A percentile compares a stretch with the other conserved stretches of the same genome.
phyloP scores from a whole-genome alignment of 2,113 vertebrate species.

The Orthonyx spaldingii region DNA sequence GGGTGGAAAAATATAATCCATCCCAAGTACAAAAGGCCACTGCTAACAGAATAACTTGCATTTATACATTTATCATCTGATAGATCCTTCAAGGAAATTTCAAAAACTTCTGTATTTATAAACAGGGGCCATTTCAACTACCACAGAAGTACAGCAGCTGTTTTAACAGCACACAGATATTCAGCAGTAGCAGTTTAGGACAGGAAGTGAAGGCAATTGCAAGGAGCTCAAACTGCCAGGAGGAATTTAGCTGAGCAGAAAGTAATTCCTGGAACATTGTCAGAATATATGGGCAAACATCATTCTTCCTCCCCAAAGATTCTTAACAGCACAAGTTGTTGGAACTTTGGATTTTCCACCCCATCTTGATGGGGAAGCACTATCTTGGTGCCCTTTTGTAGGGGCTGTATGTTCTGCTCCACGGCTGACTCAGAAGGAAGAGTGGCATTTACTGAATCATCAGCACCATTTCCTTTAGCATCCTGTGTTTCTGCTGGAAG shows the following conservation, averaged over 20 bases:
- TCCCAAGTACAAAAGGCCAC: background rate
- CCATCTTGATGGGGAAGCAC: background rate
- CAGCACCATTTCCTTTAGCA: conserved; percentile 34
- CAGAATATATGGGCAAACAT: background rate
- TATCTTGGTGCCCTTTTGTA: background rate
- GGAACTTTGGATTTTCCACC: background rate
- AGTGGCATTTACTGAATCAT: conserved; percentile 33
- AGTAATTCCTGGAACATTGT: background rate
- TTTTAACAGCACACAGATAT: background rate
- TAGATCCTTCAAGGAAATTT: background rate
- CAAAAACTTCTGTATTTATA: conserved; percentile 5
- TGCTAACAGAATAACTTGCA: background rate
- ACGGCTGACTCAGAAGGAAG: conserved; percentile 25
- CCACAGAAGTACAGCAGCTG: background rate
- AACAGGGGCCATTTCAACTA: background rate
- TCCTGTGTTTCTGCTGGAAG: conserved; percentile 46
- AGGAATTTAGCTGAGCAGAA: conserved; percentile 12
- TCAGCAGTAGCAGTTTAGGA: background rate
- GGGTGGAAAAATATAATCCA: background rate
- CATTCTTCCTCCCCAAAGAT: background rate
- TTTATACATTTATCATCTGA: background rate
- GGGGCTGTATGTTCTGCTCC: background rate
- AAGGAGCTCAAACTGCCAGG: background rate
- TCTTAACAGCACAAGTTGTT: background rate
- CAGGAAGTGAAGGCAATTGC: conserved; percentile 22